These are phyloP conservation scores for Belonocnema kinseyi DNA, from an alignment of 1,140 invertebrate species.

Conservation along the genomic window DNA sequence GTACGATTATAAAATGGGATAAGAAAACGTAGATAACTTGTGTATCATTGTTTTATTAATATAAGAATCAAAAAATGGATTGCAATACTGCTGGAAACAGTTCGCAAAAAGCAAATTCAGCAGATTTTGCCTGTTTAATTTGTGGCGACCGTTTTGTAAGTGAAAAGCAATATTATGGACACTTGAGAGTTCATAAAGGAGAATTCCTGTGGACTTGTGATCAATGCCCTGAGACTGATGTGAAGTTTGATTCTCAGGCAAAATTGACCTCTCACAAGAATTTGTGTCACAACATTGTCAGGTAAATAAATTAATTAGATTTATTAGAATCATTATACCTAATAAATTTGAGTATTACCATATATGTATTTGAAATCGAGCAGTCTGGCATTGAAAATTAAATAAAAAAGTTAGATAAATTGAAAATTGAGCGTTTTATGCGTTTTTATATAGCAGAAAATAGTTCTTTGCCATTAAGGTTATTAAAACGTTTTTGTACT, in stretches of 20 bases:
- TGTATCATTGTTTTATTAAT: no score
- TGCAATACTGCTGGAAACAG: constrained; percentile 34
- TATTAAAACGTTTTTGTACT: no score
- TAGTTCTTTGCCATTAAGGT: no score
- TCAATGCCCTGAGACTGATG: constrained; percentile 51
- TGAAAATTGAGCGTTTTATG: no score
- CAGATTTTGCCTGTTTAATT: constrained; percentile 53
- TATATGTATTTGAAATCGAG: no score
- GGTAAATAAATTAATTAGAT: not conserved
- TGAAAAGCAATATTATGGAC: constrained; percentile 62
- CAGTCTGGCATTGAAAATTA: no score
- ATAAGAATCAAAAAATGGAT: not conserved
- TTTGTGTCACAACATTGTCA: constrained; percentile 47
- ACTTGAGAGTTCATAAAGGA: constrained; percentile 59
- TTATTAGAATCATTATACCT: not conserved
- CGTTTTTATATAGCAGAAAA: no score
- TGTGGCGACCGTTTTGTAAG: constrained; percentile 55
- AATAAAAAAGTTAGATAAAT: no score
- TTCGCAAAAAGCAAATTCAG: constrained; percentile 34
- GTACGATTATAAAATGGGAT: no score
- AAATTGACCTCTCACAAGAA: constrained; percentile 49
- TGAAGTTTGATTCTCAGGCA: constrained; percentile 51
- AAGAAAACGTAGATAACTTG: no score
- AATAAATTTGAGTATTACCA: no score
- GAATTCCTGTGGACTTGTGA: constrained; percentile 56